A percentile compares a stretch with the other conserved stretches of the same genome.
phyloP scores from a whole-genome alignment of 2,113 vertebrate species.

The Barbus barbus region DNA sequence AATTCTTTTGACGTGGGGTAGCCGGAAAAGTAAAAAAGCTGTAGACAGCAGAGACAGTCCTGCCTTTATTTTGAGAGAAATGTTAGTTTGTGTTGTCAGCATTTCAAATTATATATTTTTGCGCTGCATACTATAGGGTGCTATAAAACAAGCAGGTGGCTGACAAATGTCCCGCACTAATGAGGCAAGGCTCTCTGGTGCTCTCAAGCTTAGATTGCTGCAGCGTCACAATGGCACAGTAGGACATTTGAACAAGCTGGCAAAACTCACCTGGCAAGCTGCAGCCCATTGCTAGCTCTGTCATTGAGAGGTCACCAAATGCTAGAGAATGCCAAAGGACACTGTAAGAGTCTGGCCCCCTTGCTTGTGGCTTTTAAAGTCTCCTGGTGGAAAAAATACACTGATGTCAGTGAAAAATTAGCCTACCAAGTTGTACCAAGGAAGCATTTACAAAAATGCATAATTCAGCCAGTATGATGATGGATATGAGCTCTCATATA shows the following conservation, averaged over 20 bases:
- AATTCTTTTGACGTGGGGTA: slow-evolving; percentile 49
- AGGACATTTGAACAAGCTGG: slow-evolving; percentile 2
- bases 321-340: slow-evolving; percentile 25
- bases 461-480: neutral
- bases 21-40: slow-evolving; percentile 54
- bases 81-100: slow-evolving; percentile 39
- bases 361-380: slow-evolving; percentile 15
- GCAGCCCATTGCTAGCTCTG: slow-evolving; percentile 21
- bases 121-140: slow-evolving; percentile 7
- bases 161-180: slow-evolving; percentile 31
- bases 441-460: neutral
- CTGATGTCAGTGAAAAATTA: neutral
- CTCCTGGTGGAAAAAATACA: slow-evolving; percentile 14
- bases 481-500: neutral
- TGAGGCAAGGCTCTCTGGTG: slow-evolving; percentile 30
- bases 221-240: neutral
- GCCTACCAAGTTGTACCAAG: neutral
- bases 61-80: slow-evolving; percentile 50
- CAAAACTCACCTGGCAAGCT: slow-evolving; percentile 20
- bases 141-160: slow-evolving; percentile 40
- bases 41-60: slow-evolving; percentile 37
- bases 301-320: slow-evolving; percentile 45
- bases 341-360: neutral
- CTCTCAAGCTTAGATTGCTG: slow-evolving; percentile 24
- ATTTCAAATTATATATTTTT: slow-evolving; percentile 35